A percentile compares a stretch with the other conserved stretches of the same genome.
These are phyloP conservation scores for Drosophila sechellia DNA, from an alignment of 1,140 invertebrate genomes.

Conservation along the genomic window DNA sequence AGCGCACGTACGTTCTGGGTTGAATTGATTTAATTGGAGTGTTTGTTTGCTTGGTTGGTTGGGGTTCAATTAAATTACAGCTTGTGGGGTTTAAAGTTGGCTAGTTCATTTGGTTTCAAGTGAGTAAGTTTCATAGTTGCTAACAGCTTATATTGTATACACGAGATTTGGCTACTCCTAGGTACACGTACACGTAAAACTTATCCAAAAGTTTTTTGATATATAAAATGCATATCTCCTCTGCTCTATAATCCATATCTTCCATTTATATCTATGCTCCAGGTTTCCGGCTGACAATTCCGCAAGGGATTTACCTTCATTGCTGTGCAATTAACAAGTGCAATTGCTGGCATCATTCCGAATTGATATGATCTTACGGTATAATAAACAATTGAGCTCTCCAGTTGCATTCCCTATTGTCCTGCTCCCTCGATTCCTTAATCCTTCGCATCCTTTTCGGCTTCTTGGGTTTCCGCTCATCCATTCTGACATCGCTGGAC, in stretches of 20 bases:
- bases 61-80: slow-evolving; percentile 12
- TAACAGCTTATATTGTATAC: slow-evolving; percentile 30
- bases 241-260: slow-evolving; percentile 33
- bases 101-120: slow-evolving; percentile 3
- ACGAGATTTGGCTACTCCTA: slow-evolving; percentile 30
- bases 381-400: slow-evolving; percentile 56
- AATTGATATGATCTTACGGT: slow-evolving; percentile 51
- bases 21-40: slow-evolving; percentile 25
- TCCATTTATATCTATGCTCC: slow-evolving; percentile 22
- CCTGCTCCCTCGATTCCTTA: slow-evolving; percentile 6
- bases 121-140: slow-evolving; percentile 4
- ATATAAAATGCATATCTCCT: slow-evolving; percentile 72
- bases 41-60: background rate
- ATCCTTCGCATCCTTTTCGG: slow-evolving; percentile 1
- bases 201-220: slow-evolving; percentile 70
- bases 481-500: slow-evolving; percentile 30
- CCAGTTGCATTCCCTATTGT: slow-evolving; percentile 55
- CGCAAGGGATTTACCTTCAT: background rate
- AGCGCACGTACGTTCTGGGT: slow-evolving; percentile 65
- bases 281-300: slow-evolving; percentile 13
- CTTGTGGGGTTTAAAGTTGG: slow-evolving; percentile 4
- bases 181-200: slow-evolving; percentile 70
- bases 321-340: slow-evolving; percentile 69
- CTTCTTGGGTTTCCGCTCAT: background rate
- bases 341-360: slow-evolving; percentile 48